These are phyloP conservation scores for Leucania comma DNA, from an alignment of 2,888 invertebrate species.

Conservation along the genomic window DNA sequence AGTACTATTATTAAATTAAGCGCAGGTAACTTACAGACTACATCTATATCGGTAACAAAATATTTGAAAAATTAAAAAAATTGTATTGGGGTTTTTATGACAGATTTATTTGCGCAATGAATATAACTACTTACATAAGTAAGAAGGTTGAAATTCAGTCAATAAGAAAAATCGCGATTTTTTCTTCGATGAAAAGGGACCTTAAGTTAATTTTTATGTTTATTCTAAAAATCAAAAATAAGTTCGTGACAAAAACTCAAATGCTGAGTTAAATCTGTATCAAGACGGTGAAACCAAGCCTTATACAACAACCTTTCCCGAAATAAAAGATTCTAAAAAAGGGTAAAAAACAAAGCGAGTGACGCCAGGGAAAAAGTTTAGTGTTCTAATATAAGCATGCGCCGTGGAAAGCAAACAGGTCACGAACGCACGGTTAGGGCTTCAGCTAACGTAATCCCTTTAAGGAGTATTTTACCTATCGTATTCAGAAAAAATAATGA, in stretches of 20 bases:
- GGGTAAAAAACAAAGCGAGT: conserved; percentile 15
- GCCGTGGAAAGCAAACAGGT: conserved; percentile 85
- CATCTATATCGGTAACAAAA: conserved; percentile 56
- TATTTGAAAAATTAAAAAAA: conserved; percentile 23
- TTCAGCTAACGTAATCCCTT: conserved; percentile 87
- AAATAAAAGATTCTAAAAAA: conserved; percentile 27
- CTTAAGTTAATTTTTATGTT: background rate
- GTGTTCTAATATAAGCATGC: conserved; percentile 84
- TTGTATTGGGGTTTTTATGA: conserved; percentile 5
- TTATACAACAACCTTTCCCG: background rate
- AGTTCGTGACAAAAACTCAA: background rate
- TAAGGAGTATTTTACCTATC: conserved; percentile 80
- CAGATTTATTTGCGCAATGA: background rate
- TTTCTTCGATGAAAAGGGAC: background rate
- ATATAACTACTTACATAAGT: background rate
- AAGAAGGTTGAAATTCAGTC: background rate
- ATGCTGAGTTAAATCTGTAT: background rate
- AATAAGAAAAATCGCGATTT: background rate
- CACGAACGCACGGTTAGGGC: conserved; percentile 88
- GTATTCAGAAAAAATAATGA: conserved; percentile 63
- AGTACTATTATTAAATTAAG: conserved; percentile 90
- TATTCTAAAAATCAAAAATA: background rate
- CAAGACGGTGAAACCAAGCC: background rate
- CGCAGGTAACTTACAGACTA: conserved; percentile 85
- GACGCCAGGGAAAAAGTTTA: conserved; percentile 33